Base-by-base conservation (phyloP, 37 sponge, comb jelly and placozoan genomes). In the Spongilla lacustris region DNA sequence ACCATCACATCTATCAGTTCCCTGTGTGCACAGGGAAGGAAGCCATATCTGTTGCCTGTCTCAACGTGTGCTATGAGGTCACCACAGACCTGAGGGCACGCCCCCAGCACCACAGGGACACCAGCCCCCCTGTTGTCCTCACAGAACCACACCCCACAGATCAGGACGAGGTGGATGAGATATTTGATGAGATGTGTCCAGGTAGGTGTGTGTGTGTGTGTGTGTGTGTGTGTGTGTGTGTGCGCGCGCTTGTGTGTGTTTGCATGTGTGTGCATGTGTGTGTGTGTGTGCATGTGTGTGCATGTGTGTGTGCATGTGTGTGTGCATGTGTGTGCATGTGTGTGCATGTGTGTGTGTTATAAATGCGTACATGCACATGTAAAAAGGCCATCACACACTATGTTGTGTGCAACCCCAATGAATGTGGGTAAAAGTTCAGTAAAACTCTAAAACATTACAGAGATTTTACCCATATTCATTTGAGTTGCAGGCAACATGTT, bases 1-100 rank as follows among this genome's bases (percentile, higher is more conserved):
- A 41, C 41, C 41, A 41, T 41, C 41, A 41, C 41, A 3, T 9
- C 41, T 6, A 41, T 6, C 41, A 88, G 89, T 36, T 88, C 25
- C 89, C 89, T 4, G 6, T 24, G 6, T 88, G 89, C 48, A 46
- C 35, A 12, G 2, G n/a, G 4, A 35, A 36, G 23, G 69, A 86
- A 5, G 88, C 88, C 36, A 83, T 91, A 0, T 87, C 92, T 19
- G 84, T 91, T 2, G 84, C 92, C 6, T 91, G 92, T 73, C 84
- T 87, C 12, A 76, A 91, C 76, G 75, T 91, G 69, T 28, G 66
- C 36, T 91, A 91, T 26, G 36, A 27, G 19, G 83, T 83, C 31
- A 83, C 68, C 26, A 17, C 28, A 28, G 29, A 28, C 28, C 28
- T 69, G 26, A 29, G 29, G 28, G 26, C 26, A 69, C 71, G 26